Percentiles rank a stretch among this genome's conserved stretches.
Conservation (phyloP, 2,888 invertebrate genomes). For the Ctenicera cuprea region DNA sequence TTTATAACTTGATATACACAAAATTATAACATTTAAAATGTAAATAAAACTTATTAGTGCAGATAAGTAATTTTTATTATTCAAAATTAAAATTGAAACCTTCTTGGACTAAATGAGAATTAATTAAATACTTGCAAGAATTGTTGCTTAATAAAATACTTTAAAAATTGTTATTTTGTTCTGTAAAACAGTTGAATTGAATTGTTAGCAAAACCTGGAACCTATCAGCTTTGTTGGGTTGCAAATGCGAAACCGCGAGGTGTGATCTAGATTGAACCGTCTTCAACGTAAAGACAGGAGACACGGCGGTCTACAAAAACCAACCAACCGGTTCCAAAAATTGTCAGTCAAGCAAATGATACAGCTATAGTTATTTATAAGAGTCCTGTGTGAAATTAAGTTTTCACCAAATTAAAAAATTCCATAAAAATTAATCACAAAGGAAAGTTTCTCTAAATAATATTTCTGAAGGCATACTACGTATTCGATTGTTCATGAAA, state of each 20-base stretch:
- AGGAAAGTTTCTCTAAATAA: background rate
- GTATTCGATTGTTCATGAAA: no score
- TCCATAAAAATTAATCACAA: background rate
- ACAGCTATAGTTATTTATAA: background rate
- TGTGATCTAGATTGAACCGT: constrained; percentile 40
- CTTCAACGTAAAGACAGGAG: constrained; percentile 17
- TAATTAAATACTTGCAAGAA: no score
- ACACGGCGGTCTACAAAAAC: background rate
- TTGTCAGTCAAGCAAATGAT: background rate
- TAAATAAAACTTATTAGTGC: no score
- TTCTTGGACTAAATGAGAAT: no score
- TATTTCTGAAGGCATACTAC: no score
- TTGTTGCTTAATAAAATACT: no score
- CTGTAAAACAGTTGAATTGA: constrained; percentile 24
- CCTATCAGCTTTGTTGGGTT: background rate
- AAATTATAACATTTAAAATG: background rate
- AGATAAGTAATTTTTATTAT: no score
- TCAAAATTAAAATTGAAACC: no score
- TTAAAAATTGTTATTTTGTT: background rate
- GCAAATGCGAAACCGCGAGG: constrained; percentile 16
- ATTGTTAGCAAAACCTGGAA: constrained; percentile 14
- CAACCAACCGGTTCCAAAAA: background rate
- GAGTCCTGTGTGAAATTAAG: background rate
- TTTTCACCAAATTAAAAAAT: background rate
- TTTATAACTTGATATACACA: background rate